Conservation (phyloP, 2,113 vertebrate genomes). For the Trematomus loennbergii region DNA sequence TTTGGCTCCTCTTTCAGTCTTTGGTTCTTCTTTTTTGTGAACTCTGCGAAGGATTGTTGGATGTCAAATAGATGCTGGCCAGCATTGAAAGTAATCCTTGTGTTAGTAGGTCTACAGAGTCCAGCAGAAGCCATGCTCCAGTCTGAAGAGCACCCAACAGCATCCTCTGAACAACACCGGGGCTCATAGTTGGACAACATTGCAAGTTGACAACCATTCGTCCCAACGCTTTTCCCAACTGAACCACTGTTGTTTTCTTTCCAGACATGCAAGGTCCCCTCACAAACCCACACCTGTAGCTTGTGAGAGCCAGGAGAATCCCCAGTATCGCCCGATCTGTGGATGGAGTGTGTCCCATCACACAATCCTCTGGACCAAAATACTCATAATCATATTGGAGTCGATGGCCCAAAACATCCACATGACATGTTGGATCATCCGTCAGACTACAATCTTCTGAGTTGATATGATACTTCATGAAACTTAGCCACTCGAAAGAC, state of each 20-base stretch:
- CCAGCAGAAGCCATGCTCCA: slow-evolving; percentile 87
- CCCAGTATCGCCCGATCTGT: slow-evolving; percentile 85
- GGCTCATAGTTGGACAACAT: slow-evolving; percentile 74
- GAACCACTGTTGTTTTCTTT: slow-evolving; percentile 77
- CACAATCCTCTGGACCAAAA: slow-evolving; percentile 79
- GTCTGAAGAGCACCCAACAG: slow-evolving; percentile 85
- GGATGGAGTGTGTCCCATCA: slow-evolving; percentile 78
- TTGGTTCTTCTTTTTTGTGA: slow-evolving; percentile 47
- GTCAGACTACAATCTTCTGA: slow-evolving; percentile 28
- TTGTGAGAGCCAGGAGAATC: slow-evolving; percentile 85
- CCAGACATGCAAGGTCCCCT: slow-evolving; percentile 82
- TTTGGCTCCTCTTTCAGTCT: slow-evolving; percentile 11
- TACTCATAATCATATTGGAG: slow-evolving; percentile 88
- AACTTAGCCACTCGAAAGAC: slow-evolving; percentile 89
- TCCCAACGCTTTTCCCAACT: slow-evolving; percentile 84
- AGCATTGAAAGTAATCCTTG: slow-evolving; percentile 79
- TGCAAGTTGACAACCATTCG: slow-evolving; percentile 81
- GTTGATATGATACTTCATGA: slow-evolving; percentile 85
- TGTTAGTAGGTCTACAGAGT: slow-evolving; percentile 79
- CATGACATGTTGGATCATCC: slow-evolving; percentile 66
- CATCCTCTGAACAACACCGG: slow-evolving; percentile 77
- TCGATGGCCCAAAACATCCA: slow-evolving; percentile 83
- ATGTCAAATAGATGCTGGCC: slow-evolving; percentile 83
- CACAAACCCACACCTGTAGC: slow-evolving; percentile 84
- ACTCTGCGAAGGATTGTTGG: slow-evolving; percentile 68